Percentiles rank a stretch among this genome's conserved stretches.
phyloP scores from a whole-genome alignment of 2,113 vertebrate genomes.

The Seriola aureovittata region DNA sequence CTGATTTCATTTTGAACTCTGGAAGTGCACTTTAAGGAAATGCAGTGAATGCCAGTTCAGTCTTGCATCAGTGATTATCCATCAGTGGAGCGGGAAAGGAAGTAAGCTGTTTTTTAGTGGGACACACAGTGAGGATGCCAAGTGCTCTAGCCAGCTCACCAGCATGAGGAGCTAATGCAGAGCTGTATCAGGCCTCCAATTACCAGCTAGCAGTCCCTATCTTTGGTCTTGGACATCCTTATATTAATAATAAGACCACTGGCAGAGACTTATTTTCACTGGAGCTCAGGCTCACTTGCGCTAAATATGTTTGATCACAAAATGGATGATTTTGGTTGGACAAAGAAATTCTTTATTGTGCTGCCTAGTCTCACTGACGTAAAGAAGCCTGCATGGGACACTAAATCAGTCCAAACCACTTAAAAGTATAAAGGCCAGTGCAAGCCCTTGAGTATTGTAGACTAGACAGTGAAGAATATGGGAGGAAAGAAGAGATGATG shows the following conservation, averaged over 20 bases:
- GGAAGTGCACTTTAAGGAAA: constrained; percentile 35
- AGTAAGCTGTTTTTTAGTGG: constrained; percentile 63
- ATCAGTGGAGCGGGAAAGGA: constrained; percentile 46
- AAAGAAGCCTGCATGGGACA: constrained; percentile 48
- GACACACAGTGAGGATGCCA: constrained; percentile 60
- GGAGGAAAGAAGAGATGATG: constrained; percentile 34
- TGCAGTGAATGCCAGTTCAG: constrained; percentile 28
- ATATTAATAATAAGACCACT: constrained; percentile 7
- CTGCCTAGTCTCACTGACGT: constrained; percentile 43
- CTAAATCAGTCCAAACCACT: constrained; percentile 71
- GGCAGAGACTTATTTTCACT: constrained; percentile 21
- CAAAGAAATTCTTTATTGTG: constrained; percentile 37
- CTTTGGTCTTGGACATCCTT: constrained; percentile 32
- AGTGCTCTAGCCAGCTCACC: constrained; percentile 62
- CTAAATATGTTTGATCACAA: constrained; percentile 55
- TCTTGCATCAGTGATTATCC: constrained; percentile 61
- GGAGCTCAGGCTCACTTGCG: constrained; percentile 10
- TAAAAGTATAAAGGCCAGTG: constrained; percentile 66
- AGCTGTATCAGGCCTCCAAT: constrained; percentile 61
- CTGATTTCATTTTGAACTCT: constrained; percentile 6
- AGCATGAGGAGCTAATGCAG: constrained; percentile 70
- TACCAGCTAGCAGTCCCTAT: constrained; percentile 49
- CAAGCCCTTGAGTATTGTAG: constrained; percentile 52
- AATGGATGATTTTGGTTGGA: constrained; percentile 55
- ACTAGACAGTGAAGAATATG: constrained; percentile 68